Percentiles rank a stretch among this genome's conserved stretches.
Conservation (phyloP, 2,888 invertebrate genomes). For the Lydus trimaculatus region DNA sequence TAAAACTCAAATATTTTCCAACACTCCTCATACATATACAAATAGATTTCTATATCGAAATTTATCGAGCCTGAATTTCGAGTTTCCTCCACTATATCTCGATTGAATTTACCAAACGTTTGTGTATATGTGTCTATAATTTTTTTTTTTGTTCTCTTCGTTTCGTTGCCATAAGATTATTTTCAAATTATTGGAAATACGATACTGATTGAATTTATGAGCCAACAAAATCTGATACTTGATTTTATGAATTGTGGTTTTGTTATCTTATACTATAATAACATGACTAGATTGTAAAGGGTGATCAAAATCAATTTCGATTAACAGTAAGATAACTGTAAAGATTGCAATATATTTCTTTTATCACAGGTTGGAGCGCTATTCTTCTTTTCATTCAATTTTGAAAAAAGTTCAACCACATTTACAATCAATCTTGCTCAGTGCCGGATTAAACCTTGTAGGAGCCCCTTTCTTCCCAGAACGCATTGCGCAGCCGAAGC, state of each 20-base stretch:
- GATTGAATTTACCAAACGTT: background rate
- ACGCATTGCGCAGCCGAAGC: too few relatives aligned
- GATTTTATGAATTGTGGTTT: background rate
- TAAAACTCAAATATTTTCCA: constrained; percentile 20
- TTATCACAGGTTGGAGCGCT: too few relatives aligned
- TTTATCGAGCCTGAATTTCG: constrained; percentile 18
- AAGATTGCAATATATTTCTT: too few relatives aligned
- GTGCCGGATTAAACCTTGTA: too few relatives aligned
- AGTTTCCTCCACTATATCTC: background rate
- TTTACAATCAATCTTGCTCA: too few relatives aligned
- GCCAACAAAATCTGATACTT: background rate
- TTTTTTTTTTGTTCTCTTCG: background rate
- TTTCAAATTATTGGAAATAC: constrained; percentile 1
- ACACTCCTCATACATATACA: constrained; percentile 15
- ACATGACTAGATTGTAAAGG: background rate
- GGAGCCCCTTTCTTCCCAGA: too few relatives aligned
- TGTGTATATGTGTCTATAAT: background rate
- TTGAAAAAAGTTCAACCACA: too few relatives aligned
- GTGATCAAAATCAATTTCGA: background rate
- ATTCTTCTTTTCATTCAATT: too few relatives aligned
- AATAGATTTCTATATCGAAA: constrained; percentile 19
- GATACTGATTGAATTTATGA: background rate
- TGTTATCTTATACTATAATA: background rate
- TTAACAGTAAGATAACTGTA: background rate
- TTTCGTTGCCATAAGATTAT: background rate